Percentiles rank a stretch among this genome's conserved stretches.
Evolutionary conservation across 2,888 invertebrate genomes (phyloP).

Genomic region (Chromoteleia sp.): DNA sequence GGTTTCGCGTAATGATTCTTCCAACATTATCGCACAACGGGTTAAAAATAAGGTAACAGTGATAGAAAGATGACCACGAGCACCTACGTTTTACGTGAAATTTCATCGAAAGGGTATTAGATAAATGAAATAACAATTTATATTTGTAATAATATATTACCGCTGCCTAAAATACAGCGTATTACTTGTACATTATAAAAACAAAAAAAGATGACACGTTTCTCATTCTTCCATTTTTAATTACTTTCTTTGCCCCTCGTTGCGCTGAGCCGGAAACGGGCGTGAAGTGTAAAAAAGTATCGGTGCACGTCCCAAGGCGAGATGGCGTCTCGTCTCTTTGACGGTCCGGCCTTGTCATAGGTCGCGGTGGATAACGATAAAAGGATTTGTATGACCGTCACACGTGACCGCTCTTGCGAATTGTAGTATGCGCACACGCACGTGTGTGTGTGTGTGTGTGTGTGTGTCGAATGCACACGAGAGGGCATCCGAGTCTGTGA

Average conservation of each 20-base stretch:
- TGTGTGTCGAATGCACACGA: slow-evolving; percentile 15
- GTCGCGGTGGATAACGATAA: slow-evolving; percentile 59
- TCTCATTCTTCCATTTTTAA: slow-evolving; percentile 6
- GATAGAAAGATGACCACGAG: not conserved
- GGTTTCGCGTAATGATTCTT: slow-evolving; percentile 28
- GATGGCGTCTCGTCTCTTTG: slow-evolving; percentile 38
- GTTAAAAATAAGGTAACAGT: slow-evolving; percentile 29
- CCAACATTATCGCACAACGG: slow-evolving; percentile 4
- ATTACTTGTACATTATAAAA: no score
- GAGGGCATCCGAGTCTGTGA: slow-evolving; percentile 34
- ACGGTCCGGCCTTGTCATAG: slow-evolving; percentile 59
- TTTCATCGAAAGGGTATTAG: not conserved
- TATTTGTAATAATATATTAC: no score
- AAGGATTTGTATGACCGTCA: slow-evolving; percentile 56
- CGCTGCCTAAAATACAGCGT: no score
- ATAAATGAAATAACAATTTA: not conserved
- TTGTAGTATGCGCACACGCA: not conserved
- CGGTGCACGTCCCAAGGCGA: slow-evolving; percentile 33
- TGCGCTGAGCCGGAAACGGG: slow-evolving; percentile 20
- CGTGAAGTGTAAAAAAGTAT: slow-evolving; percentile 19
- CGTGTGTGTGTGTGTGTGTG: slow-evolving; percentile 7
- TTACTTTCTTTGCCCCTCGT: slow-evolving; percentile 20
- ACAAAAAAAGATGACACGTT: not conserved
- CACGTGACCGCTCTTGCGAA: slow-evolving; percentile 50
- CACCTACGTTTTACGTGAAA: not conserved